phyloP scores from a whole-genome alignment of 2,888 invertebrate species.

The Psylliodes chrysocephalus region DNA sequence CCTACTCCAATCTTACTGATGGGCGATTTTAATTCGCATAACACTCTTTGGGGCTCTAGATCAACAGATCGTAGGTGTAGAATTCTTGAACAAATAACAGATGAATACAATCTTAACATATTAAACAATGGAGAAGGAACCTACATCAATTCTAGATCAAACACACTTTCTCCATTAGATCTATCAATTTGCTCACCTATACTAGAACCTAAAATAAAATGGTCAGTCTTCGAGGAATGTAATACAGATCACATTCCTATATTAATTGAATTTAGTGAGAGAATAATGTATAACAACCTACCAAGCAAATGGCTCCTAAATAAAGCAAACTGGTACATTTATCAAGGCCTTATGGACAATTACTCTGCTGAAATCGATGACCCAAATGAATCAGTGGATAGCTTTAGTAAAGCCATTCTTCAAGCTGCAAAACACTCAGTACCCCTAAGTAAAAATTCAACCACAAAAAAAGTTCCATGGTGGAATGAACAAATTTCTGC shows the following conservation, averaged over 20 bases:
- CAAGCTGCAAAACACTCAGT: slow-evolving; percentile 7
- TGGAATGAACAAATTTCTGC: slow-evolving; percentile 14
- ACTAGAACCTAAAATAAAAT: slow-evolving; percentile 2
- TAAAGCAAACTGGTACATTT: not conserved
- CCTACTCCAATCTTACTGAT: slow-evolving; percentile 11
- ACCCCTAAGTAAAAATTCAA: slow-evolving; percentile 11
- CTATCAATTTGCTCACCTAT: no score
- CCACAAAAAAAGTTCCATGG: slow-evolving; percentile 17
- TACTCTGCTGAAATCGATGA: not conserved
- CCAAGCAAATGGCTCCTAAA: not conserved
- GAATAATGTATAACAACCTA: not conserved
- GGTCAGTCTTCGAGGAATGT: slow-evolving; percentile 4
- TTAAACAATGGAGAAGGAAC: no score
- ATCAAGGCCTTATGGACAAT: not conserved
- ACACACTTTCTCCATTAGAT: no score
- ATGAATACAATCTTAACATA: not conserved
- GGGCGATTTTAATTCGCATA: slow-evolving; percentile 17
- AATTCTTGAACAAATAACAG: slow-evolving; percentile 11
- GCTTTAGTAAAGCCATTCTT: not conserved
- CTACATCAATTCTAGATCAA: no score
- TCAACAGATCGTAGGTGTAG: not conserved
- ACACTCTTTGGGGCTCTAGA: slow-evolving; percentile 6
- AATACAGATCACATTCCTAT: slow-evolving; percentile 22
- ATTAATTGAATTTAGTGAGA: not conserved
- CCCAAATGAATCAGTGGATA: not conserved